Conservation (phyloP, 2,888 invertebrate species). For the Drosophila colorata region DNA sequence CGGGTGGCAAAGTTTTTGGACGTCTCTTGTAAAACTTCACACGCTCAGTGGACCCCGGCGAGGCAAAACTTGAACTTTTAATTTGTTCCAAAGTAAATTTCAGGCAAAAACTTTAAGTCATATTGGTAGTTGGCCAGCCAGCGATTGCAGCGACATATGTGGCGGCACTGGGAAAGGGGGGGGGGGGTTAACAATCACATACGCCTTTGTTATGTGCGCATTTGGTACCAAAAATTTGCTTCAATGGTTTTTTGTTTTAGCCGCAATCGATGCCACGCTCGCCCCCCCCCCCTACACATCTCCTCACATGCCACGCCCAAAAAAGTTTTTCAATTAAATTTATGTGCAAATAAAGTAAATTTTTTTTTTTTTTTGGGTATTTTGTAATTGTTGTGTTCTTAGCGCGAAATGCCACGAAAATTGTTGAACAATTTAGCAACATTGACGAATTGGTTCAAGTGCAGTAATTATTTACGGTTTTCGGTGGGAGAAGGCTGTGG, state of each 20-base stretch:
- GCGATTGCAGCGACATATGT: conserved; percentile 52
- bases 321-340: conserved; percentile 71
- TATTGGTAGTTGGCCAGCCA: conserved; percentile 53
- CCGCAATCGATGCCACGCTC: conserved; percentile 50
- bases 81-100: conserved; percentile 77
- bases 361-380: conserved; percentile 23
- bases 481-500: background rate
- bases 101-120: conserved; percentile 65
- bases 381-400: conserved; percentile 13
- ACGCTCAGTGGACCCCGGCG: conserved; percentile 63
- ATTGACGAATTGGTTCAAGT: conserved; percentile 50
- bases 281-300: background rate
- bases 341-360: conserved; percentile 58
- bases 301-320: conserved; percentile 28
- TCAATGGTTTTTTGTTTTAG: conserved; percentile 41
- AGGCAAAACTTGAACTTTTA: conserved; percentile 71
- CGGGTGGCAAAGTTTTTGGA: conserved; percentile 55
- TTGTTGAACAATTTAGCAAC: conserved; percentile 47
- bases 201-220: conserved; percentile 29
- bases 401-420: conserved; percentile 51
- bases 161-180: conserved; percentile 12
- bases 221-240: conserved; percentile 49
- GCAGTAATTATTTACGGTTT: conserved; percentile 56
- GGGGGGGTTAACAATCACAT: background rate
- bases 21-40: conserved; percentile 74